These are phyloP conservation scores for Diabrotica undecimpunctata DNA, from an alignment of 1,140 invertebrate genomes.

Conservation along the genomic window DNA sequence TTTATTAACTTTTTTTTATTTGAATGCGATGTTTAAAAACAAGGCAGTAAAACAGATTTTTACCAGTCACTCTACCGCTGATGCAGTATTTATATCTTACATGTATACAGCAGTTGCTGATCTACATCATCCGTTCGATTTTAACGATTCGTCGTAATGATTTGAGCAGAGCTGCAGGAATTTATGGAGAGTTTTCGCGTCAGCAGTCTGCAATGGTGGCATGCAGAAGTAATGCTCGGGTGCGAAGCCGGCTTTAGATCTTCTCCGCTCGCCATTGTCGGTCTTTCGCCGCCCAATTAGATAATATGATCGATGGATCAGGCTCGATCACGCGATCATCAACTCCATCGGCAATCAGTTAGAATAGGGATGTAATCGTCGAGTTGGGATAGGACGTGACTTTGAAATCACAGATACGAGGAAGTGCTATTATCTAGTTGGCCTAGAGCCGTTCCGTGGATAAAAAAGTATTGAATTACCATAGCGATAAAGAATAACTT, in stretches of 20 bases:
- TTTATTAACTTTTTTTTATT: too few relatives aligned
- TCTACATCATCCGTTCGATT: background rate
- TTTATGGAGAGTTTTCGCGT: constrained; percentile 5
- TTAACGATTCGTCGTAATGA: constrained; percentile 2
- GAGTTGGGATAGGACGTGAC: too few relatives aligned
- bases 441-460: too few relatives aligned
- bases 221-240: constrained; percentile 39
- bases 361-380: background rate
- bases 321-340: constrained; percentile 33
- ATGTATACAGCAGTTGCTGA: background rate
- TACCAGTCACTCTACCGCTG: too few relatives aligned
- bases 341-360: constrained; percentile 17
- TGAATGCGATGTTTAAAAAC: too few relatives aligned
- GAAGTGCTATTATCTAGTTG: too few relatives aligned
- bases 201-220: constrained; percentile 5
- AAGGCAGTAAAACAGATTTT: too few relatives aligned
- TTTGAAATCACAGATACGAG: too few relatives aligned
- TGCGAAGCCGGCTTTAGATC: constrained; percentile 34
- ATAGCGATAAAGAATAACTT: too few relatives aligned
- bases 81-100: background rate
- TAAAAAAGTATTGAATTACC: too few relatives aligned
- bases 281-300: constrained; percentile 37
- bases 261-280: constrained; percentile 36
- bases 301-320: constrained; percentile 39
- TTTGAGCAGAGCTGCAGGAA: background rate